phyloP scores from a whole-genome alignment of 2,888 invertebrate genomes.

The Notodonta ziczac region DNA sequence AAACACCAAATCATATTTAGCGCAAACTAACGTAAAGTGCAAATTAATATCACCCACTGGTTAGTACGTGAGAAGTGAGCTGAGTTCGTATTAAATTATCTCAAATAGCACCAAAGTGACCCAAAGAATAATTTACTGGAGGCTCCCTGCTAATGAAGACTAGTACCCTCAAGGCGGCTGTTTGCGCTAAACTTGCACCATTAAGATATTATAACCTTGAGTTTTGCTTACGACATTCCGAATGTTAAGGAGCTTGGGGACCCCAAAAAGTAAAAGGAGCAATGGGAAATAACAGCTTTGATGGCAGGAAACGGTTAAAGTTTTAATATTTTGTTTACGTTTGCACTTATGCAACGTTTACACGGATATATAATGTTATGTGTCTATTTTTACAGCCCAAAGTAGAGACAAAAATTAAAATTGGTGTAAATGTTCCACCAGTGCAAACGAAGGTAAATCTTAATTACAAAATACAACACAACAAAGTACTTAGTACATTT shows the following conservation, averaged over 20 bases:
- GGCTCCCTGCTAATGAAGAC: constrained; percentile 78
- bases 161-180: constrained; percentile 74
- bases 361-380: no score
- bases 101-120: constrained; percentile 81
- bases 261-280: constrained; percentile 21
- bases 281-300: constrained; percentile 19
- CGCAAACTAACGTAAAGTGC: constrained; percentile 30
- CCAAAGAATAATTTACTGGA: constrained; percentile 79
- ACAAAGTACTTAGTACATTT: no score
- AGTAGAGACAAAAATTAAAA: no score
- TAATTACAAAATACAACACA: no score
- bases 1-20: background rate
- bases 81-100: constrained; percentile 79
- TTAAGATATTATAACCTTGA: constrained; percentile 79
- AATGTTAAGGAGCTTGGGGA: constrained; percentile 44
- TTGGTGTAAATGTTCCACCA: no score
- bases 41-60: constrained; percentile 48
- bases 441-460: background rate
- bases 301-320: background rate
- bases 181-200: constrained; percentile 76
- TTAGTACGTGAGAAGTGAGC: constrained; percentile 65
- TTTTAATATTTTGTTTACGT: background rate
- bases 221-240: constrained; percentile 49
- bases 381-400: no score
- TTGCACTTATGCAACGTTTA: no score